Percentiles rank a stretch among this genome's conserved stretches.
Conservation (phyloP, 2,888 invertebrate genomes). For the Chorisops tibialis region DNA sequence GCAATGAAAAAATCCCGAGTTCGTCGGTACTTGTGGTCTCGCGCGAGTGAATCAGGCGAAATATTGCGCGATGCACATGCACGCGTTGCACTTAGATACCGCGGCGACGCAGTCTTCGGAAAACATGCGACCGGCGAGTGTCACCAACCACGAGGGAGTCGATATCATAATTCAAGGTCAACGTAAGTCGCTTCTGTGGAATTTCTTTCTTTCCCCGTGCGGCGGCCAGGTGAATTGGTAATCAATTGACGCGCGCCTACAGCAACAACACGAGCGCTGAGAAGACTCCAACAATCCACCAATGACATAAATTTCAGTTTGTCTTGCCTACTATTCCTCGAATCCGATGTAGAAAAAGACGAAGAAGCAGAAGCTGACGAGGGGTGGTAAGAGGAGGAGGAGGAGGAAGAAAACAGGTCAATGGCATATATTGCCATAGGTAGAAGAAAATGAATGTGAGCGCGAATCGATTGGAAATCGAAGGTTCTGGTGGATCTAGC, state of each 20-base stretch:
- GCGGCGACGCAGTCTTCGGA: not conserved
- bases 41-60: too few relatives aligned
- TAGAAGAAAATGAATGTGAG: not conserved
- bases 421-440: constrained; percentile 16
- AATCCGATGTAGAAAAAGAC: constrained; percentile 5
- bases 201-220: constrained; percentile 19
- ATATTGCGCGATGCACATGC: not conserved
- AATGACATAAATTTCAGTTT: constrained; percentile 19
- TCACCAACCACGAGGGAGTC: constrained; percentile 7
- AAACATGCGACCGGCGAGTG: constrained; percentile 10
- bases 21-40: too few relatives aligned
- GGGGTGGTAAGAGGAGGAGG: not conserved
- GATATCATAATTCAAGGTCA: constrained; percentile 18
- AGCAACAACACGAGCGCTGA: not conserved
- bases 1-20: too few relatives aligned
- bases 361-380: too few relatives aligned
- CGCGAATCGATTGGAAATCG: not conserved
- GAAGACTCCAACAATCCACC: constrained; percentile 7
- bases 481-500: constrained; percentile 21
- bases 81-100: constrained; percentile 2
- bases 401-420: constrained; percentile 18
- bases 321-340: constrained; percentile 15
- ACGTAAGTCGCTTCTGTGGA: constrained; percentile 13
- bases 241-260: not conserved
- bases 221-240: not conserved